Base-by-base conservation (phyloP, 2,113 vertebrate species). In the Aphyosemion australe region DNA sequence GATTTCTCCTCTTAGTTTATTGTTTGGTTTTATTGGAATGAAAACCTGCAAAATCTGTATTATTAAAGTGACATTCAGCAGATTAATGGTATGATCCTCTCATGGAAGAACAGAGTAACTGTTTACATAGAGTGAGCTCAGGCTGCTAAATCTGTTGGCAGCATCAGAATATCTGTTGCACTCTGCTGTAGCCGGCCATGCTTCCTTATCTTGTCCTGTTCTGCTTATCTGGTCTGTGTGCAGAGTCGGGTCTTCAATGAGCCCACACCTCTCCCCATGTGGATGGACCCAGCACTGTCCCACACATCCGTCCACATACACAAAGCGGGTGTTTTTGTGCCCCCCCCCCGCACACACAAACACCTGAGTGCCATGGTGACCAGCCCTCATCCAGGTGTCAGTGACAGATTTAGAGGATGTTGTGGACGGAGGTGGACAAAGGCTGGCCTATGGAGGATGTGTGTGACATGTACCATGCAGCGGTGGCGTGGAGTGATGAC, bases 351-450 rank as follows among this genome's bases (percentile, higher is more conserved):
- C 75, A 60, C 73, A 48, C 75, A 60, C 70, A 69, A 43, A 80
- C 83, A 81, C 75, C 70, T 82, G 82, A 59, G 74, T 71, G 19
- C 76, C 56, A 47, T 91, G 87, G 91, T 94, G 89, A 92, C 90
- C 89, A 93, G 90, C 90, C 90, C 93, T 88, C 92, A 41, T 93
- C 94, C 90, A 91, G 93, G 91, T 91, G 2, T 94, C 93, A 95
- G 90, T 97, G 96, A 98, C 96, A 97, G 97, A 99, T 99, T 99
- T 98, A 99, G 94, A 94, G 96, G 94, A 97, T 97, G 96, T 93
- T 94, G 93, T 93, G 95, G 93, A 95, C 87, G 90, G 92, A 92
- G 94, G 92, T 91, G 94, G 95, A 96, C 96, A 95, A 93, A 93
- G 93, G 93, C 93, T 89, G 92, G 91, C 86, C 87, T 93, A 92